Conservation (phyloP, 2,888 invertebrate genomes). For the Pyrrhia umbra region DNA sequence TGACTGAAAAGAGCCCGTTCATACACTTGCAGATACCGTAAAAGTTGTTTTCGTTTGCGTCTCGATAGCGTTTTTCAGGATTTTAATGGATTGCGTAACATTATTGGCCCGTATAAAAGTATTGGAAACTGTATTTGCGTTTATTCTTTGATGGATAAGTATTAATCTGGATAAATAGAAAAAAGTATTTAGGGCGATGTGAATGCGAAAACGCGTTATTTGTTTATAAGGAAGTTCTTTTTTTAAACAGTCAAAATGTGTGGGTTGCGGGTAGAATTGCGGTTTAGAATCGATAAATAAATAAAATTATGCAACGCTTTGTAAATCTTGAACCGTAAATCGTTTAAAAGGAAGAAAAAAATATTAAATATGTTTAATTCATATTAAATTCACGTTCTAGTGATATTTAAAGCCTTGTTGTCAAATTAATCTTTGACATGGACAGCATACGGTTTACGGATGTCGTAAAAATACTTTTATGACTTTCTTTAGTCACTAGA, state of each 20-base stretch:
- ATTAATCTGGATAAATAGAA: slow-evolving; percentile 13
- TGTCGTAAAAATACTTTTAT: slow-evolving; percentile 50
- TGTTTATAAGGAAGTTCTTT: slow-evolving; percentile 42
- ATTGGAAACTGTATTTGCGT: slow-evolving; percentile 21
- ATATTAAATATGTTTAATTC: neutral
- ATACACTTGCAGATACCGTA: slow-evolving; percentile 76
- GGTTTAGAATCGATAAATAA: slow-evolving; percentile 4
- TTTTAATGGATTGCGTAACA: slow-evolving; percentile 77
- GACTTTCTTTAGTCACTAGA: slow-evolving; percentile 29
- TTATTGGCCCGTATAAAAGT: slow-evolving; percentile 27
- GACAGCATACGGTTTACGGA: slow-evolving; percentile 20
- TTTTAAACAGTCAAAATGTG: slow-evolving; percentile 12
- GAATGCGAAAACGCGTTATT: slow-evolving; percentile 1
- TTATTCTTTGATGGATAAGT: slow-evolving; percentile 17
- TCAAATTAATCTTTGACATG: slow-evolving; percentile 1
- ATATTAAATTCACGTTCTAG: neutral
- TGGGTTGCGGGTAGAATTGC: neutral
- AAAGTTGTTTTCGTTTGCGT: slow-evolving; percentile 77
- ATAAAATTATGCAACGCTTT: slow-evolving; percentile 6
- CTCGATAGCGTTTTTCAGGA: slow-evolving; percentile 63
- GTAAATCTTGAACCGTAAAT: neutral
- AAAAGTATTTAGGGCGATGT: neutral
- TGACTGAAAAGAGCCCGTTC: slow-evolving; percentile 80
- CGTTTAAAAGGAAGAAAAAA: neutral
- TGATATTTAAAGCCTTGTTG: neutral